These are phyloP conservation scores for Amphilophus citrinellus DNA, from an alignment of 2,113 vertebrate genomes.

Conservation along the genomic window DNA sequence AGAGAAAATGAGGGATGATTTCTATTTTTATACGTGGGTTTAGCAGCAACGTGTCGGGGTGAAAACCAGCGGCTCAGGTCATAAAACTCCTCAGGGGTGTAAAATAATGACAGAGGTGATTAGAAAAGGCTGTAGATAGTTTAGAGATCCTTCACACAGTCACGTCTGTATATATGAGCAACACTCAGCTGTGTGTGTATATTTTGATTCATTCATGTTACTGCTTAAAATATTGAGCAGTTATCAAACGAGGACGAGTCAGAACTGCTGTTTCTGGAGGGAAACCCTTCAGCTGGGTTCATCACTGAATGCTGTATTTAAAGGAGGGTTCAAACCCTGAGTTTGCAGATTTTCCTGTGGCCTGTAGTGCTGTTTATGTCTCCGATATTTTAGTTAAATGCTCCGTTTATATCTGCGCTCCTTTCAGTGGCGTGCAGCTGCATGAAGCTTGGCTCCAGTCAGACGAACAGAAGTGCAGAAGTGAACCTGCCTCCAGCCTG, in stretches of 20 bases:
- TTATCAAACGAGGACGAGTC: neutral
- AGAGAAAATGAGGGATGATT: neutral
- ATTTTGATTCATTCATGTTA: neutral
- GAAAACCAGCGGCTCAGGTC: constrained; percentile 71
- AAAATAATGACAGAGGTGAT: constrained; percentile 23
- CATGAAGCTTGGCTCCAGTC: too few relatives aligned
- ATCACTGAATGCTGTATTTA: neutral
- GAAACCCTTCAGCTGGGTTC: neutral
- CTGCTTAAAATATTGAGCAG: neutral
- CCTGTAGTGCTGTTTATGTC: neutral
- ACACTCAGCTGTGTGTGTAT: neutral
- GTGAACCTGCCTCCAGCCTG: neutral
- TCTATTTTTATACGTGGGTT: constrained; percentile 63
- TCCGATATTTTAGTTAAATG: neutral
- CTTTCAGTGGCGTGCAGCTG: neutral
- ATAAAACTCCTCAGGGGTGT: constrained; percentile 71
- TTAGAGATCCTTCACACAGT: neutral
- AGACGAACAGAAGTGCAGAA: neutral
- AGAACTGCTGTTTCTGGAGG: neutral
- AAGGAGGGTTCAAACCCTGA: neutral
- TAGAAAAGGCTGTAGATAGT: constrained; percentile 24
- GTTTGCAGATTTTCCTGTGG: neutral
- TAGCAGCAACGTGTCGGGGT: constrained; percentile 14
- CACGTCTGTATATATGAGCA: constrained; percentile 25
- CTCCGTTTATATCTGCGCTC: too few relatives aligned